phyloP scores from a whole-genome alignment of 2,113 vertebrate species.

The Caloenas nicobarica region DNA sequence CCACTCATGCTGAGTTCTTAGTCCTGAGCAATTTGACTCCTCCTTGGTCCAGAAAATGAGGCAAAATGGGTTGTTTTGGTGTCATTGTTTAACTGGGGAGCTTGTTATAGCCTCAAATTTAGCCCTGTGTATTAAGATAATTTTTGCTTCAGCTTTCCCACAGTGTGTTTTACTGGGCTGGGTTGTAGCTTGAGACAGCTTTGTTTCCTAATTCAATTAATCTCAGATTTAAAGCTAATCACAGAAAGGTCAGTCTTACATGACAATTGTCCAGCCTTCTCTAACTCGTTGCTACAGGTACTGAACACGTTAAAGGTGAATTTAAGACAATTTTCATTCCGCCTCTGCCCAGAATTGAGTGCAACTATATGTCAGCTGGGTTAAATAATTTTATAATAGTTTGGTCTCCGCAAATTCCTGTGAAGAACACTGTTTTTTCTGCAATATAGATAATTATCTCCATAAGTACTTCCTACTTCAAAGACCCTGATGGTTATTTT shows the following conservation, averaged over 20 bases:
- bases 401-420: not conserved
- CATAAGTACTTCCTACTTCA: not conserved
- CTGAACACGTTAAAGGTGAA: not conserved
- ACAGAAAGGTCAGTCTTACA: not conserved
- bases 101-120: not conserved
- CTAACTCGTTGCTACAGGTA: not conserved
- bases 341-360: not conserved
- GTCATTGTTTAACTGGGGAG: not conserved
- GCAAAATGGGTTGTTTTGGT: not conserved
- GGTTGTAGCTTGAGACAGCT: not conserved
- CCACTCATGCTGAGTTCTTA: rapidly evolving
- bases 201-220: not conserved
- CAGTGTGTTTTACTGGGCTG: not conserved
- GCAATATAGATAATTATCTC: not conserved
- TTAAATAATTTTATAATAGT: not conserved
- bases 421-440: not conserved
- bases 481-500: not conserved
- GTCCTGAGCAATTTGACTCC: not conserved
- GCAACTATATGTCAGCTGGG: not conserved
- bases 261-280: not conserved
- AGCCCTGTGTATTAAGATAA: not conserved
- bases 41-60: not conserved
- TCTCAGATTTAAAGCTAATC: not conserved
- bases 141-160: not conserved
- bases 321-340: not conserved